Evolutionary conservation across 2,888 invertebrate genomes (phyloP).

Genomic region (Chrysotoxum bicinctum): DNA sequence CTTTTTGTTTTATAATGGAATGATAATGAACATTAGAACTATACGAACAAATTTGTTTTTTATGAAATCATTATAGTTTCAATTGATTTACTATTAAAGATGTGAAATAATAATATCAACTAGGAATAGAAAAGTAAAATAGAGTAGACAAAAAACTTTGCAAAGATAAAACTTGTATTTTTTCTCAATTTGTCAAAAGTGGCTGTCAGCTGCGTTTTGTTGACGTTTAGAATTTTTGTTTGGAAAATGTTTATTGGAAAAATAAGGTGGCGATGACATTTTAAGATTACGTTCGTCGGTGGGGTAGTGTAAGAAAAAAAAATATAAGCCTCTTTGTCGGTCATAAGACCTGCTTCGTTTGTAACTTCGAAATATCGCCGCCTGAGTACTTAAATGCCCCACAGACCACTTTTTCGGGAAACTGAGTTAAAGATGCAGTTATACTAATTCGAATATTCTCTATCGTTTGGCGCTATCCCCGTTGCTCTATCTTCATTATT

Average conservation of each 20-base stretch:
- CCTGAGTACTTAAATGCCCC: too few relatives aligned
- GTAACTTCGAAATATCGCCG: too few relatives aligned
- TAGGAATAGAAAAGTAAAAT: too few relatives aligned
- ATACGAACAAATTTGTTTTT: neutral
- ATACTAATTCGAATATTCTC: too few relatives aligned
- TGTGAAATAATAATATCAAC: too few relatives aligned
- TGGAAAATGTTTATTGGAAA: conserved; percentile 15
- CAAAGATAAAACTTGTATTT: conserved; percentile 11
- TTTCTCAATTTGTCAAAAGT: conserved; percentile 41
- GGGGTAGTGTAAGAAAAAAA: neutral
- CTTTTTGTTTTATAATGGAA: conserved; percentile 39
- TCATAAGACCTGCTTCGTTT: too few relatives aligned
- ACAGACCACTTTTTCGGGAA: too few relatives aligned
- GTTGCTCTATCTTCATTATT: too few relatives aligned
- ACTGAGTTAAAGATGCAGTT: too few relatives aligned
- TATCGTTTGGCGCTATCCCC: too few relatives aligned
- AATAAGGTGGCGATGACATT: neutral
- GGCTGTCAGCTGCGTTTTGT: conserved; percentile 65
- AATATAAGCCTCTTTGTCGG: too few relatives aligned
- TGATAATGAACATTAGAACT: conserved; percentile 27
- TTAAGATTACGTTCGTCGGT: neutral
- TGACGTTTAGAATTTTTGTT: conserved; percentile 54
- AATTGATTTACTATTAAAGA: neutral
- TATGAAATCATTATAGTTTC: conserved; percentile 35
- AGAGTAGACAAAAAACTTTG: conserved; percentile 19